These are phyloP conservation scores for Ophthalmolycus amberensis DNA, from an alignment of 2,113 vertebrate genomes.

Conservation along the genomic window DNA sequence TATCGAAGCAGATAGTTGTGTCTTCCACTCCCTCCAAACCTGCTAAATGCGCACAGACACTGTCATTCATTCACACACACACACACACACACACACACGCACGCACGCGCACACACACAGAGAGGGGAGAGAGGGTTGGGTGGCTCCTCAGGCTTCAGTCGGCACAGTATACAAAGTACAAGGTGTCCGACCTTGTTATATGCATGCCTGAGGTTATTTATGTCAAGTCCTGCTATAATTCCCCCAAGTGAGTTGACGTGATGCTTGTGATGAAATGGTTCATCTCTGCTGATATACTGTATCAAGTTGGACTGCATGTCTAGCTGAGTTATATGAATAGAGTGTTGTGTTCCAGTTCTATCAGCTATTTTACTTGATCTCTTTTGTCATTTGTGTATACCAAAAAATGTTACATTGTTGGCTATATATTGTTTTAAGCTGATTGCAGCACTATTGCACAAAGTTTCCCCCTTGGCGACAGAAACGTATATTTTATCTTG, in stretches of 20 bases:
- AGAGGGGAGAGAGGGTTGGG: not conserved
- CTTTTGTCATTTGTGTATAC: not conserved
- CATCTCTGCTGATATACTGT: constrained; percentile 21
- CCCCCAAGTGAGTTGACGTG: not conserved
- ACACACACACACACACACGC: constrained; percentile 1
- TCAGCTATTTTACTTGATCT: not conserved
- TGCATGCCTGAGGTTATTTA: constrained; percentile 33
- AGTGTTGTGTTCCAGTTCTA: not conserved
- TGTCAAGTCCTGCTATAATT: constrained; percentile 12
- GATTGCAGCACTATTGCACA: not conserved
- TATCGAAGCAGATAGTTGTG: constrained; percentile 15
- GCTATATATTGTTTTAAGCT: not conserved
- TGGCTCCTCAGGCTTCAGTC: constrained; percentile 9
- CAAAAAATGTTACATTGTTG: not conserved
- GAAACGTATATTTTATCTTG: not conserved
- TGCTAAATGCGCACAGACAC: not conserved
- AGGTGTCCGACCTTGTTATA: constrained; percentile 37
- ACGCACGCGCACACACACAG: constrained; percentile 21
- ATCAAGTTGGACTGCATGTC: constrained; percentile 23
- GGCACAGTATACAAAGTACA: constrained; percentile 3
- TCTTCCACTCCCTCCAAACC: not conserved
- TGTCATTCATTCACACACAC: constrained; percentile 4
- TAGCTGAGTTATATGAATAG: constrained; percentile 11
- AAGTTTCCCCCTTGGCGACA: not conserved
- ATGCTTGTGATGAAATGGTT: constrained; percentile 20